Conservation (phyloP, 2,888 invertebrate genomes). For the Tortrix viridana region DNA sequence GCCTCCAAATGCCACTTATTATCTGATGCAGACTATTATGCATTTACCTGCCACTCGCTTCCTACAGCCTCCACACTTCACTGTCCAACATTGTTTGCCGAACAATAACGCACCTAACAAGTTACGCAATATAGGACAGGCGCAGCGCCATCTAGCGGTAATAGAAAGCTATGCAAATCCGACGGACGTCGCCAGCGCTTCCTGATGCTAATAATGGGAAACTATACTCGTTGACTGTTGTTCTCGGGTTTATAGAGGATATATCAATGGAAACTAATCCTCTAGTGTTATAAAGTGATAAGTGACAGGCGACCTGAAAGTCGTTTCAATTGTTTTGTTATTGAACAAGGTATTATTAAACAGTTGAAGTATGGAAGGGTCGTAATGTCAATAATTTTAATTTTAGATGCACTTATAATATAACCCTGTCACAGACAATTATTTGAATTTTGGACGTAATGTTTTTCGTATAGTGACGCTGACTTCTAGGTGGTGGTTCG, state of each 20-base stretch:
- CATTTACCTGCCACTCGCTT: not conserved
- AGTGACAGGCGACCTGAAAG: not conserved
- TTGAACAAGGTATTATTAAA: too few relatives aligned
- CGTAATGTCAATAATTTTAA: too few relatives aligned
- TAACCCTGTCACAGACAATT: too few relatives aligned
- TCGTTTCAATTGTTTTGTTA: not conserved
- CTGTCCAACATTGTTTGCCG: conserved; percentile 12
- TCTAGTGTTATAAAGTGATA: not conserved
- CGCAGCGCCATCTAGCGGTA: conserved; percentile 68
- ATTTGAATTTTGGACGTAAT: too few relatives aligned
- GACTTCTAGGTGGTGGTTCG: too few relatives aligned
- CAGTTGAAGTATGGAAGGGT: too few relatives aligned
- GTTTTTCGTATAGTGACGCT: too few relatives aligned
- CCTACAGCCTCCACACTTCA: conserved; percentile 2
- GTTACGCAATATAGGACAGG: conserved; percentile 11
- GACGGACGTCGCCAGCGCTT: conserved; percentile 57
- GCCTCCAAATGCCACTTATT: not conserved
- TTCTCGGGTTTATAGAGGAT: conserved; percentile 8
- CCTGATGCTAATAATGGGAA: conserved; percentile 63
- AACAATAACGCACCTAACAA: conserved; percentile 18
- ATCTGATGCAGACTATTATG: conserved; percentile 1
- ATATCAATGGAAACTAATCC: conserved; percentile 9
- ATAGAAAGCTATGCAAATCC: conserved; percentile 75
- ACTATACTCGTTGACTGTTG: conserved; percentile 40
- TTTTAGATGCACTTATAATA: too few relatives aligned